phyloP scores from a whole-genome alignment of 2,113 vertebrate genomes.

The Eulacestoma nigropectus region DNA sequence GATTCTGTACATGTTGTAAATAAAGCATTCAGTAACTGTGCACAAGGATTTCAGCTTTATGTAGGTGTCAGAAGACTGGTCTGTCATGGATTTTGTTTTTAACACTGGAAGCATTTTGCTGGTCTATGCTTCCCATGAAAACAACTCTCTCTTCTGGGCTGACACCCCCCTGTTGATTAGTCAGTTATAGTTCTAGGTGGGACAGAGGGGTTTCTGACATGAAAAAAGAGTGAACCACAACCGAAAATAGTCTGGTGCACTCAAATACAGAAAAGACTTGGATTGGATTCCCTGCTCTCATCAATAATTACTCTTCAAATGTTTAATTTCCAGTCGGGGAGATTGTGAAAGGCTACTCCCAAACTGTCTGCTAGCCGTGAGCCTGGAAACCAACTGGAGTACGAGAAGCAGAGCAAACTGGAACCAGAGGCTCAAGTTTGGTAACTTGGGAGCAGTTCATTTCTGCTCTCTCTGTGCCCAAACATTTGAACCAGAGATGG shows the following conservation, averaged over 20 bases:
- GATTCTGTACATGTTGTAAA: background rate
- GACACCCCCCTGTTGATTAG: background rate
- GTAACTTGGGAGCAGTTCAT: background rate
- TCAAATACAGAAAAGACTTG: background rate
- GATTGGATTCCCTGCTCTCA: background rate
- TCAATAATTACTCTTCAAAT: background rate
- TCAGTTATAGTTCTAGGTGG: background rate
- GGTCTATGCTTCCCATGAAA: background rate
- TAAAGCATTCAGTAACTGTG: background rate
- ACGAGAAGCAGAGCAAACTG: background rate
- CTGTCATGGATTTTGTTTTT: conserved; percentile 10
- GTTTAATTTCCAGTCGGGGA: background rate
- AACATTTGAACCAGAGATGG: background rate
- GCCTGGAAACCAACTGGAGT: background rate
- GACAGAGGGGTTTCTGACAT: background rate
- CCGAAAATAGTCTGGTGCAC: background rate
- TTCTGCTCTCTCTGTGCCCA: background rate
- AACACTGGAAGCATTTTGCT: background rate
- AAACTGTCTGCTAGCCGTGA: background rate
- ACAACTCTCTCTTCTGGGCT: background rate
- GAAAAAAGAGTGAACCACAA: background rate
- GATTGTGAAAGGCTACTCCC: background rate
- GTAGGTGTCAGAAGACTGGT: conserved; percentile 31
- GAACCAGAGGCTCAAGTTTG: fast-evolving
- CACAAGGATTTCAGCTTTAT: background rate